These are phyloP conservation scores for Hoplodrina blanda DNA, from an alignment of 2,888 invertebrate genomes.

Conservation along the genomic window DNA sequence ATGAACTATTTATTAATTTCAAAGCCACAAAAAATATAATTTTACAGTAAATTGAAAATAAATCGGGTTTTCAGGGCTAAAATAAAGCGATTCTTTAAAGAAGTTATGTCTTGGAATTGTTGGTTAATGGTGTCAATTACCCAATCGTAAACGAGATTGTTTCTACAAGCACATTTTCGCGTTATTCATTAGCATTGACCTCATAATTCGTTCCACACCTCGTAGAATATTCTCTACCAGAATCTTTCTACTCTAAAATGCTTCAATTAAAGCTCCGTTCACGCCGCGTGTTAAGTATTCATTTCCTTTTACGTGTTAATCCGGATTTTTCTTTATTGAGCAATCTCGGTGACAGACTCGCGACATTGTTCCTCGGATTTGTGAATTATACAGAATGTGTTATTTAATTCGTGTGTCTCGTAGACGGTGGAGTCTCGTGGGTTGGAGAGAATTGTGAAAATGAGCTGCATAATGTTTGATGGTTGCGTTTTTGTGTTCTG, in stretches of 20 bases:
- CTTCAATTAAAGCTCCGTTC: conserved; percentile 59
- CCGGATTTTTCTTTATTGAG: conserved; percentile 61
- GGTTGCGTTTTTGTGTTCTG: neutral
- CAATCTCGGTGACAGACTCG: conserved; percentile 47
- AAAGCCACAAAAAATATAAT: too few species aligned
- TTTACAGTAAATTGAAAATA: too few species aligned
- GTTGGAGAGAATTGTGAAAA: conserved; percentile 15
- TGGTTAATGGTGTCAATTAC: too few species aligned
- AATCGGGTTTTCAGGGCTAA: too few species aligned
- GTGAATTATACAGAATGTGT: conserved; percentile 49
- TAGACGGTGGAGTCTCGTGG: neutral
- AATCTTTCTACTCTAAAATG: conserved; percentile 44
- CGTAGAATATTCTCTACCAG: conserved; percentile 36
- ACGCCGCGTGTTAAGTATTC: conserved; percentile 59
- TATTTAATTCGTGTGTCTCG: conserved; percentile 43
- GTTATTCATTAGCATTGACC: conserved; percentile 13
- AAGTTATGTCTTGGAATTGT: too few species aligned
- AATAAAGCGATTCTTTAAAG: too few species aligned
- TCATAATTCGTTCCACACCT: conserved; percentile 11
- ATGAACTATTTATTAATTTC: too few species aligned
- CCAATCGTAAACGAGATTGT: neutral
- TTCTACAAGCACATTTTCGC: neutral
- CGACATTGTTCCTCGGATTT: conserved; percentile 53
- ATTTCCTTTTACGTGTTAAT: conserved; percentile 59
- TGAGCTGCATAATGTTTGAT: neutral